phyloP scores from a whole-genome alignment of 2,888 invertebrate genomes.

The Ophioninae sp. region DNA sequence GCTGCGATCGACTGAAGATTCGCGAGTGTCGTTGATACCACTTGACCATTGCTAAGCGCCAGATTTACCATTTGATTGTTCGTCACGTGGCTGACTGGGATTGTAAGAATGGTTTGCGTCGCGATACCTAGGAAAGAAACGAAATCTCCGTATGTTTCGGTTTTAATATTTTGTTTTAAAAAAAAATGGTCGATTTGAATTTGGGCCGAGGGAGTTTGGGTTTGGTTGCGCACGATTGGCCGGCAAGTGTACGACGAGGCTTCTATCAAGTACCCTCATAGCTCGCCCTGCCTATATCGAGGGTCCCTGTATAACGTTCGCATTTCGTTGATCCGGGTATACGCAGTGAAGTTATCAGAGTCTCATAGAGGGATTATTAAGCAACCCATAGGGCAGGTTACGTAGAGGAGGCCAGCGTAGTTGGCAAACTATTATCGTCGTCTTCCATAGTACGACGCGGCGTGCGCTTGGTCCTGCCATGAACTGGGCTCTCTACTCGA shows the following conservation, averaged over 20 bases:
- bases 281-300: constrained; percentile 37
- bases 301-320: constrained; percentile 54
- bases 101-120: constrained; percentile 97
- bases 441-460: constrained; percentile 79
- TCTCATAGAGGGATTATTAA: constrained; percentile 80
- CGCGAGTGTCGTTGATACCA: constrained; percentile 91
- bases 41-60: constrained; percentile 92
- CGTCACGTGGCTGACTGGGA: constrained; percentile 95
- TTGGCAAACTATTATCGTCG: constrained; percentile 81
- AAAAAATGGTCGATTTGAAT: background rate
- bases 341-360: constrained; percentile 78
- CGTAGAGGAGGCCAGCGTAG: constrained; percentile 78
- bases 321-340: constrained; percentile 66
- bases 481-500: constrained; percentile 65
- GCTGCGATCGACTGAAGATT: constrained; percentile 90
- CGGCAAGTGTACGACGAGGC: constrained; percentile 28
- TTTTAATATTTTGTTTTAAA: too few relatives aligned
- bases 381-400: constrained; percentile 80
- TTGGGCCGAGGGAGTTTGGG: background rate
- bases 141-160: too few relatives aligned
- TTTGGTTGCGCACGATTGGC: constrained; percentile 17
- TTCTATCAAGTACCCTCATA: constrained; percentile 44
- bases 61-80: constrained; percentile 89
- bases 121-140: constrained; percentile 87
- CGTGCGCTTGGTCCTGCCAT: constrained; percentile 69